Conservation (phyloP, 2,113 vertebrate genomes). For the Hypanus sabinus region DNA sequence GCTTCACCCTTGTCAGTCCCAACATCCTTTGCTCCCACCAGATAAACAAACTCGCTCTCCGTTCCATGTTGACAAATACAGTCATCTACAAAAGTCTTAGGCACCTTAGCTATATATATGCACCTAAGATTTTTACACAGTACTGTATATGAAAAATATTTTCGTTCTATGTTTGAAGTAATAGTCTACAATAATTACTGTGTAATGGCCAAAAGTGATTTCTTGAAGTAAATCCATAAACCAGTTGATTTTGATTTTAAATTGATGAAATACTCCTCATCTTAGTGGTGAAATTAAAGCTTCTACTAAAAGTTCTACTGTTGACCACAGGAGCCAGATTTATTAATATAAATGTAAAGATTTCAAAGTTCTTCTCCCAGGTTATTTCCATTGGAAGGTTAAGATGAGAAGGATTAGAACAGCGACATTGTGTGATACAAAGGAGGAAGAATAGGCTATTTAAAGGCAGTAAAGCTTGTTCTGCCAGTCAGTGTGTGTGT, state of each 20-base stretch:
- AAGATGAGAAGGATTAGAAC: too few relatives aligned
- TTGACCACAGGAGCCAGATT: not conserved
- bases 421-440: too few relatives aligned
- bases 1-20: too few relatives aligned
- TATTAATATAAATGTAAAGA: not conserved
- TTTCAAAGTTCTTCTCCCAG: not conserved
- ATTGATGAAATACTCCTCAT: not conserved
- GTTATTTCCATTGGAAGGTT: not conserved
- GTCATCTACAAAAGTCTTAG: too few relatives aligned
- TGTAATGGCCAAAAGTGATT: not conserved
- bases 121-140: too few relatives aligned
- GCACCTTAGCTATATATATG: too few relatives aligned
- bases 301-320: not conserved
- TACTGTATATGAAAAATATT: not conserved
- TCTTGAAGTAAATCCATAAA: not conserved
- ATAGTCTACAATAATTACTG: not conserved
- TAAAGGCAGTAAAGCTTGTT: too few relatives aligned
- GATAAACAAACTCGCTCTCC: too few relatives aligned
- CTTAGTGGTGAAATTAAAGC: not conserved
- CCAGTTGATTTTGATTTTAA: not conserved
- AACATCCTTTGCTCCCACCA: too few relatives aligned
- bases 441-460: too few relatives aligned
- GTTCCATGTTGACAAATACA: too few relatives aligned
- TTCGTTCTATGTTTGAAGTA: not conserved
- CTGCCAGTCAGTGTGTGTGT: too few relatives aligned